Conservation (phyloP, 2,888 invertebrate species). For the Ophonus ardosiacus region DNA sequence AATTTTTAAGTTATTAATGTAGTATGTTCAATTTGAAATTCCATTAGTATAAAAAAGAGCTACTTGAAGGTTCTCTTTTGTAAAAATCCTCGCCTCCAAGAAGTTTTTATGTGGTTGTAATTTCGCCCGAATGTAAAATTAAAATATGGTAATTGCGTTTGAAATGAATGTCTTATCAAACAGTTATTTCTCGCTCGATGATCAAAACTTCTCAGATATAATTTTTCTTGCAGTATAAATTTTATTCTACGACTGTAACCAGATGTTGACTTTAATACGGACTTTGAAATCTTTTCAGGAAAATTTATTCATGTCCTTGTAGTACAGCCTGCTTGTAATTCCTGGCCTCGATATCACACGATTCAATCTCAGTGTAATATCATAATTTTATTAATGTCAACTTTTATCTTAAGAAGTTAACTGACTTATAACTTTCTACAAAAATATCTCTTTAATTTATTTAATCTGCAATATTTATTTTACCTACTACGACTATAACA, state of each 20-base stretch:
- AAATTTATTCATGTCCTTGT: too few species aligned
- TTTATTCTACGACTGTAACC: conserved; percentile 36
- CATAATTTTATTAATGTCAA: conserved; percentile 16
- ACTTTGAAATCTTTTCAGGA: conserved; percentile 53
- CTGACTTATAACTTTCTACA: neutral
- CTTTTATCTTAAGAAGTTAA: neutral
- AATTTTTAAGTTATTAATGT: neutral
- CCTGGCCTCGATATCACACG: conserved; percentile 23
- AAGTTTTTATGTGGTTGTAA: conserved; percentile 46
- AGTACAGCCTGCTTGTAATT: conserved; percentile 33
- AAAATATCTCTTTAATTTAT: neutral
- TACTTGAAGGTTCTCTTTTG: neutral
- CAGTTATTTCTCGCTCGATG: conserved; percentile 49
- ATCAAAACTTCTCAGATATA: conserved; percentile 48
- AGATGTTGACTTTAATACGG: conserved; percentile 54
- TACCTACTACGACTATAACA: too few species aligned
- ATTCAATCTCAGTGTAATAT: conserved; percentile 36
- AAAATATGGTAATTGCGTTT: conserved; percentile 56
- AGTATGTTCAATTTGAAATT: neutral
- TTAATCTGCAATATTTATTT: neutral
- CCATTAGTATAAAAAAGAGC: neutral
- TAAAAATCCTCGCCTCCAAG: conserved; percentile 24
- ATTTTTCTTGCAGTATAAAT: conserved; percentile 56
- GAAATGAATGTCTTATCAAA: conserved; percentile 54
- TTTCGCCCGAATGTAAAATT: conserved; percentile 55